Percentiles rank a stretch among this genome's conserved stretches.
These are phyloP conservation scores for Motacilla alba DNA, from an alignment of 2,113 vertebrate species.

Conservation along the genomic window DNA sequence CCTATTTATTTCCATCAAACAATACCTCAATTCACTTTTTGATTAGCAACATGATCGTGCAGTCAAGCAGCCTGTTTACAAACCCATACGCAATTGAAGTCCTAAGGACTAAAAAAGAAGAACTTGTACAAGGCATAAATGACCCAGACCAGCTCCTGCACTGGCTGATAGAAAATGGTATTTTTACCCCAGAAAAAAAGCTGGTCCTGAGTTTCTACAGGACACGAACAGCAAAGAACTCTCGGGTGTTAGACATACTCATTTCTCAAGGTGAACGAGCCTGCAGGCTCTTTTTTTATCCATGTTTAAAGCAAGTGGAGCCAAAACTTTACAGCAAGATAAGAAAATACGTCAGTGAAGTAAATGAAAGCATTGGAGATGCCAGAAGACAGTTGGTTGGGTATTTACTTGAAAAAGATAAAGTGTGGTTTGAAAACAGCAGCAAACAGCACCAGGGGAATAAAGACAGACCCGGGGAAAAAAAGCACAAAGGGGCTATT, in stretches of 20 bases:
- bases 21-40: not conserved
- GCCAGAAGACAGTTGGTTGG: slow-evolving; percentile 77
- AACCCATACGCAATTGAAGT: slow-evolving; percentile 77
- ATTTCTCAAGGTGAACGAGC: slow-evolving; percentile 80
- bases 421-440: slow-evolving; percentile 10
- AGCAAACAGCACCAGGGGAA: not conserved
- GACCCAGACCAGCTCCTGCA: slow-evolving; percentile 75
- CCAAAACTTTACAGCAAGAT: slow-evolving; percentile 76
- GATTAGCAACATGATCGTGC: not conserved
- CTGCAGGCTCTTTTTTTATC: slow-evolving; percentile 81
- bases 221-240: slow-evolving; percentile 73
- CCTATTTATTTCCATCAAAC: not conserved
- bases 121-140: slow-evolving; percentile 72
- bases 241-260: slow-evolving; percentile 73
- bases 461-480: not conserved
- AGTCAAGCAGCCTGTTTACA: slow-evolving; percentile 49
- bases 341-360: slow-evolving; percentile 63
- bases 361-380: slow-evolving; percentile 72
- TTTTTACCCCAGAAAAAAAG: slow-evolving; percentile 71
- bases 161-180: slow-evolving; percentile 70
- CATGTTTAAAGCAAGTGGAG: slow-evolving; percentile 80
- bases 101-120: slow-evolving; percentile 72
- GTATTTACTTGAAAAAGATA: slow-evolving; percentile 79
- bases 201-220: slow-evolving; percentile 69
- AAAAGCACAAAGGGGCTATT: not conserved